These are phyloP conservation scores for Chelidonichthys spinosus DNA, from an alignment of 2,797 vertebrate genomes.

Conservation along the genomic window DNA sequence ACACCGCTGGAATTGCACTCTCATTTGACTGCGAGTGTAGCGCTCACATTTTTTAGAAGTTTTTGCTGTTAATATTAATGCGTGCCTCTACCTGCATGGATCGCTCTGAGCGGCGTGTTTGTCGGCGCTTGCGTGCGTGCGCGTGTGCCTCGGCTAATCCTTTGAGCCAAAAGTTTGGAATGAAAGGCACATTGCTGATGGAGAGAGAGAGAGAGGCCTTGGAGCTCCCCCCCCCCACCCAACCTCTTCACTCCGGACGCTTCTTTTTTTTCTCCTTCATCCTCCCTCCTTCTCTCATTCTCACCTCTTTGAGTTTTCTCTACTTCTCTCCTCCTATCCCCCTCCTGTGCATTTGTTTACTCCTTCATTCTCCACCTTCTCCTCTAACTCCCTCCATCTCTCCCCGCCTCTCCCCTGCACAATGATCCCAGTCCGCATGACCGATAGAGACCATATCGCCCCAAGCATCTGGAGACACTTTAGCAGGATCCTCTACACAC, in stretches of 20 bases:
- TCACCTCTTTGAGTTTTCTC: conserved; percentile 40
- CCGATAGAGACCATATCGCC: conserved; percentile 78
- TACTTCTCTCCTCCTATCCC: conserved; percentile 34
- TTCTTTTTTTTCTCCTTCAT: conserved; percentile 22
- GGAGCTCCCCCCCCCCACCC: conserved; percentile 36
- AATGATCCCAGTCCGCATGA: conserved; percentile 68
- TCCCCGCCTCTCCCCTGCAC: conserved; percentile 63
- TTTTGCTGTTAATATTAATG: conserved; percentile 82
- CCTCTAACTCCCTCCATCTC: conserved; percentile 6
- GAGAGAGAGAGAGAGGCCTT: conserved; percentile 70
- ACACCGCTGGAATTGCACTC: conserved; percentile 50
- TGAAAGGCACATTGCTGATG: conserved; percentile 75
- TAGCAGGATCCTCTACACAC: conserved; percentile 54
- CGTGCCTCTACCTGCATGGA: conserved; percentile 79
- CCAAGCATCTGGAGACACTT: conserved; percentile 78
- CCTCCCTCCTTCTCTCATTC: conserved; percentile 27
- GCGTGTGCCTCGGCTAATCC: conserved; percentile 69
- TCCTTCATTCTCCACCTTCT: conserved; percentile 9
- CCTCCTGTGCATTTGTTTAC: conserved; percentile 21
- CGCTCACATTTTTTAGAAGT: conserved; percentile 69
- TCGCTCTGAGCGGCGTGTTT: conserved; percentile 74
- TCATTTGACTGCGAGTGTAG: conserved; percentile 65
- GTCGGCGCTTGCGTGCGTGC: conserved; percentile 64
- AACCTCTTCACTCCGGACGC: conserved; percentile 37
- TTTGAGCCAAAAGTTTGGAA: conserved; percentile 72